A percentile compares a stretch with the other conserved stretches of the same genome.
Conservation (phyloP, 2,888 invertebrate species). For the Synergus japonicus region DNA sequence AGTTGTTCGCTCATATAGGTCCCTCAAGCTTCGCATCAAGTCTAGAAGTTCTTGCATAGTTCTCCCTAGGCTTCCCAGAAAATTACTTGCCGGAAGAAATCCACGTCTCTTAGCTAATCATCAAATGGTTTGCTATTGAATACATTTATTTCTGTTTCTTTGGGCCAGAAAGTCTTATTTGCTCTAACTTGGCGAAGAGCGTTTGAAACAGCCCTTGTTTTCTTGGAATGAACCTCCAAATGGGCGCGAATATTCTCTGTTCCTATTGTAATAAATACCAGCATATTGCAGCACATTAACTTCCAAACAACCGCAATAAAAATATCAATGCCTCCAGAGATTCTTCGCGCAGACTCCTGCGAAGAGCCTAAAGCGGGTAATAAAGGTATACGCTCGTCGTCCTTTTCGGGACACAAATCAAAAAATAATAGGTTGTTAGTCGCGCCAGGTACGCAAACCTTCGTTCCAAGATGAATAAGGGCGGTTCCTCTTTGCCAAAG, state of each 20-base stretch:
- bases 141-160: too few species aligned
- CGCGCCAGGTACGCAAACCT: neutral
- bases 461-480: slow-evolving; percentile 23
- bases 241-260: slow-evolving; percentile 24
- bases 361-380: slow-evolving; percentile 32
- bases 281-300: slow-evolving; percentile 46
- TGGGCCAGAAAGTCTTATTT: too few species aligned
- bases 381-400: neutral
- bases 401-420: slow-evolving; percentile 37
- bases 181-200: too few species aligned
- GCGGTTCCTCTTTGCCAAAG: slow-evolving; percentile 23
- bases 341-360: slow-evolving; percentile 15
- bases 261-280: slow-evolving; percentile 22
- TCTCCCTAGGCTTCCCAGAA: slow-evolving; percentile 27
- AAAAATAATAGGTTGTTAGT: slow-evolving; percentile 40
- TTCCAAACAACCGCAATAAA: slow-evolving; percentile 48
- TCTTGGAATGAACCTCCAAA: slow-evolving; percentile 32
- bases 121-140: neutral
- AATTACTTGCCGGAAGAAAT: neutral
- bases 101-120: neutral
- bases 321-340: slow-evolving; percentile 21
- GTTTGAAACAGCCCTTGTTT: neutral
- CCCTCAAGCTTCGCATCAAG: neutral
- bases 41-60: neutral
- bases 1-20: neutral